A percentile compares a stretch with the other conserved stretches of the same genome.
Conservation (phyloP, 2,797 vertebrate species). For the Aselliscus stoliczkanus region DNA sequence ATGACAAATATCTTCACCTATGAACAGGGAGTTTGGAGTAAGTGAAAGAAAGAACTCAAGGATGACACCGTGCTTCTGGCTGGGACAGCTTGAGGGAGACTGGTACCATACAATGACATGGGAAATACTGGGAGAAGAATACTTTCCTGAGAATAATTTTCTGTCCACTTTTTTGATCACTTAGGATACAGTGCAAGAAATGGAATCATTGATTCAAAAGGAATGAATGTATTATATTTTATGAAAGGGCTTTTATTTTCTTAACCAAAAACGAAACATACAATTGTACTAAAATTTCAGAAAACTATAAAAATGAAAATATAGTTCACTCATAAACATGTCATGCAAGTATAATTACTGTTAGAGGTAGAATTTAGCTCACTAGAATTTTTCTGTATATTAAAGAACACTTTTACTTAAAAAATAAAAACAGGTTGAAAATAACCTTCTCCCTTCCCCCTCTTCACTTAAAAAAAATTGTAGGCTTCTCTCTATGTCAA, state of each 20-base stretch:
- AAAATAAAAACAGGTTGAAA: conserved; percentile 7
- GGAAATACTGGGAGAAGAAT: not conserved
- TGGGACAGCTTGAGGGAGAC: not conserved
- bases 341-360: not conserved
- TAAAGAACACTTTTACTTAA: not conserved
- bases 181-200: not conserved
- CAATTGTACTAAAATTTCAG: not conserved
- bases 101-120: not conserved
- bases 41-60: not conserved
- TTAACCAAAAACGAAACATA: not conserved
- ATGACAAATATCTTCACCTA: not conserved
- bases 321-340: not conserved
- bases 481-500: not conserved
- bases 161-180: not conserved
- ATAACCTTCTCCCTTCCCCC: not conserved
- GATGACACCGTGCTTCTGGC: not conserved
- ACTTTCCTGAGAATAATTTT: not conserved
- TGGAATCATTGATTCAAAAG: not conserved
- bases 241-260: not conserved
- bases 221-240: not conserved
- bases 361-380: not conserved
- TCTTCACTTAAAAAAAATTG: not conserved
- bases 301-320: not conserved
- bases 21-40: not conserved
- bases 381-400: not conserved